A percentile compares a stretch with the other conserved stretches of the same genome.
Evolutionary conservation across 2,797 vertebrate species (phyloP).

Genomic region (Capromys pilorides): DNA sequence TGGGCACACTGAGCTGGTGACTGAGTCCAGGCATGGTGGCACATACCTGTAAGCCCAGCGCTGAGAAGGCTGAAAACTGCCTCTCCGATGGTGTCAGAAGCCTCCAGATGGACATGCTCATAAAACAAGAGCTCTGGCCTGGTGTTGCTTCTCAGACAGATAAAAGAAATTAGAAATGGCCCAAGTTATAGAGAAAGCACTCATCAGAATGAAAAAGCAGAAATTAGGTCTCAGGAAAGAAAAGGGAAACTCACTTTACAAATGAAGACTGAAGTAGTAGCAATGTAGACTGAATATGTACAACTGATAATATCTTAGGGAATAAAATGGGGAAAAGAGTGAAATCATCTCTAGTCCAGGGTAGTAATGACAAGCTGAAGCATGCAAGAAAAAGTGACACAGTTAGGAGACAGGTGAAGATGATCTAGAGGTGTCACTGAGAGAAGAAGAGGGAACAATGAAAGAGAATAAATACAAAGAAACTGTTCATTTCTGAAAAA

Average conservation of each 20-base stretch:
- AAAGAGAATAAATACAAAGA: background rate
- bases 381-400: background rate
- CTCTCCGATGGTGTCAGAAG: conserved; percentile 3
- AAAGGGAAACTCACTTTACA: conserved; percentile 28
- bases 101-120: background rate
- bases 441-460: background rate
- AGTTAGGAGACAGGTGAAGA: background rate
- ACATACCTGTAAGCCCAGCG: too few species aligned
- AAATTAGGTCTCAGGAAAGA: background rate
- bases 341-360: background rate
- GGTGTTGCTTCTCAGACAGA: conserved; percentile 17
- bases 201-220: conserved; percentile 28
- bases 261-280: background rate
- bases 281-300: background rate
- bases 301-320: background rate
- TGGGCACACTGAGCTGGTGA: too few species aligned
- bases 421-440: background rate
- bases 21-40: too few species aligned
- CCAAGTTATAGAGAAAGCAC: background rate
- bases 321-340: background rate
- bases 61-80: background rate
- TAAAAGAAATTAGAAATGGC: conserved; percentile 13
- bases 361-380: background rate
- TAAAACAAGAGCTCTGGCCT: conserved; percentile 1
- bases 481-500: background rate